A percentile compares a stretch with the other conserved stretches of the same genome.
Evolutionary conservation across 2,113 vertebrate genomes (phyloP).

Genomic region (Syngnathoides biaculeatus): DNA sequence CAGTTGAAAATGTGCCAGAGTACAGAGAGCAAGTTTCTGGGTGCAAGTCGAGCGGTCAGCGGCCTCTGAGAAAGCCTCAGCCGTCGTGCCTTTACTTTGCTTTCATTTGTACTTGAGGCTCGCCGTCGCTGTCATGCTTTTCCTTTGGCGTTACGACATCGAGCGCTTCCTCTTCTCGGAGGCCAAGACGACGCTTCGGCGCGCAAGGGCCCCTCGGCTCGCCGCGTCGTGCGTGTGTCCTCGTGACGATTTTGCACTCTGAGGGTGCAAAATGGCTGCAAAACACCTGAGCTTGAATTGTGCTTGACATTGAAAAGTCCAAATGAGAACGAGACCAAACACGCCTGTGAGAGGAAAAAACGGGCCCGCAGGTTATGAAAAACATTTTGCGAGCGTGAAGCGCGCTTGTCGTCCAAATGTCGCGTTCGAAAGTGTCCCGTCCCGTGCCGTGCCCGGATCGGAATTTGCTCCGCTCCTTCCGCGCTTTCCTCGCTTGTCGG

Average conservation of each 20-base stretch:
- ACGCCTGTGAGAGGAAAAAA: neutral
- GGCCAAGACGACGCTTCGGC: neutral
- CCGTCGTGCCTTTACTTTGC: too few species aligned
- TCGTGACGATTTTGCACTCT: neutral
- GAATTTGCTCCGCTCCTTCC: constrained; percentile 2
- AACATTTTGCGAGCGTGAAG: neutral
- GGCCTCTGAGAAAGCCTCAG: too few species aligned
- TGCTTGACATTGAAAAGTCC: neutral
- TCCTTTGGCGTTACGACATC: neutral
- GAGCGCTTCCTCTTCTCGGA: neutral
- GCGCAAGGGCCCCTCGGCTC: neutral
- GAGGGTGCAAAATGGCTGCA: neutral
- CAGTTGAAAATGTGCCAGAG: too few species aligned
- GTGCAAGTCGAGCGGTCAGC: too few species aligned
- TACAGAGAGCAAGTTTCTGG: too few species aligned
- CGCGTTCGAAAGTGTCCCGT: too few species aligned
- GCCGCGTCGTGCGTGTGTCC: neutral
- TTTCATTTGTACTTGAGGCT: too few species aligned
- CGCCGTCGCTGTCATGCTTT: too few species aligned
- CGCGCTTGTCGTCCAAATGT: neutral
- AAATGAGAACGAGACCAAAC: neutral
- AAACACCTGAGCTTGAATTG: neutral
- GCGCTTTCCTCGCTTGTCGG: constrained; percentile 7
- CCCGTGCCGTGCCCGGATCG: too few species aligned
- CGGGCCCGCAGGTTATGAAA: neutral